Evolutionary conservation across 1,140 invertebrate species (phyloP), one percentile per base, ranked within the genome.

Genomic region (Bombus soroeensis): DNA sequence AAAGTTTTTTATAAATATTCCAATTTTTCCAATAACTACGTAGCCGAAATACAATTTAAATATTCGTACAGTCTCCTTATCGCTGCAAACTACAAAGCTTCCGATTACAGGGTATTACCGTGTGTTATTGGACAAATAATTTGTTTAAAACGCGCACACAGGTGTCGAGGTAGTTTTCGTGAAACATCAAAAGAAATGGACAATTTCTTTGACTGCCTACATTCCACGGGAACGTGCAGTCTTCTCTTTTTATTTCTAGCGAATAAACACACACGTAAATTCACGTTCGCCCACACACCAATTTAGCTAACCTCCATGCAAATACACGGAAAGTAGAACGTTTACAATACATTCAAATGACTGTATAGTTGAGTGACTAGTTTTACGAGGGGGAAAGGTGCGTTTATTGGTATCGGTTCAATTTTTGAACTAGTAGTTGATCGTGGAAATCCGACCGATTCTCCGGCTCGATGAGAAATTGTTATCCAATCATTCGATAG

Each of bases 351-450:
- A 9, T 25, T n/a, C 41, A 39, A 43, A 13, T 53, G 22, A n/a
- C 10, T n/a, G 37, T 3, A 3, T 59, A 53, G 8, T 80, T 64
- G 10, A 66, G n/a, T 12, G 32, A 43, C 3, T 15, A 9, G 10
- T 12, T 47, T 75, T 22, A 9, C 2, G 1, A 1, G 5, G 0
- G 9, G 13, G 22, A 4, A 9, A 13, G 1, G 28, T n/a, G 2
- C 32, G 13, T 76, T 83, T 53, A 64, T 64, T 62, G 34, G 47
- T 76, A 53, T 25, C 41, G 8, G 5, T 53, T 32, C 9, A 53
- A n/a, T 39, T 76, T 83, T 25, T 18, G 2, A 39, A 12, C 57
- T 5, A 10, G 25, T 25, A 10, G 25, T 25, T 9, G 47, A 39
- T 22, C 43, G 12, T 6, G 28, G 32, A 15, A 43, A 37, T 18